Percentiles rank a stretch among this genome's conserved stretches.
Evolutionary conservation across 1,140 invertebrate genomes (phyloP).

Genomic region (Rhopalosiphum maidis): DNA sequence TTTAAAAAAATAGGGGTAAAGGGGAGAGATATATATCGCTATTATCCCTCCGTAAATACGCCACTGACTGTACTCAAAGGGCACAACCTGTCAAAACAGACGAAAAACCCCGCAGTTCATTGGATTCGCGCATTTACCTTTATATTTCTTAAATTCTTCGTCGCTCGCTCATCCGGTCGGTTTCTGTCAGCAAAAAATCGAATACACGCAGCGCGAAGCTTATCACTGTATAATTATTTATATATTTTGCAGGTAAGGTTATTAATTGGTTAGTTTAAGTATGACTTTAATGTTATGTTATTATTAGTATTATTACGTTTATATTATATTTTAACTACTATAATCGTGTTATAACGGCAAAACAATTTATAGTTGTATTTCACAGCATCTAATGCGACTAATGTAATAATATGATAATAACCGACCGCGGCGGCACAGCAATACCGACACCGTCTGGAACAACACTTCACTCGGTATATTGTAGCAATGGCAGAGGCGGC

Average conservation of each 20-base stretch:
- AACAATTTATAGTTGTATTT: neutral
- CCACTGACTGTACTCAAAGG: neutral
- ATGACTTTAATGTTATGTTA: neutral
- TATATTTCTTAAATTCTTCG: neutral
- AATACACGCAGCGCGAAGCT: neutral
- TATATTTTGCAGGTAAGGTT: neutral
- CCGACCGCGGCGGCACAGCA: neutral
- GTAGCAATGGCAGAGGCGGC: neutral
- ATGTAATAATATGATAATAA: neutral
- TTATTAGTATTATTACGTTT: neutral
- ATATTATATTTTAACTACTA: neutral
- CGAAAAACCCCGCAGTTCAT: neutral
- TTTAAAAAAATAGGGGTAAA: too few species aligned
- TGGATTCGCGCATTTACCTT: neutral
- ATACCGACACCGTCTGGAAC: constrained; percentile 3
- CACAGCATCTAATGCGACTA: neutral
- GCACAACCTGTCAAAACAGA: neutral
- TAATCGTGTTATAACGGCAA: neutral
- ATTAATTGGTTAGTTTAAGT: neutral
- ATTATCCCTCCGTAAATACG: too few species aligned
- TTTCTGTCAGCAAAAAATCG: neutral
- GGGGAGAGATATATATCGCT: too few species aligned
- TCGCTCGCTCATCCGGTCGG: neutral
- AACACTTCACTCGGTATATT: neutral
- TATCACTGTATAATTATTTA: neutral